Evolutionary conservation across 2,888 invertebrate genomes (phyloP), one percentile per base, ranked within the genome.

Genomic region (Tetheella fluctuosa): DNA sequence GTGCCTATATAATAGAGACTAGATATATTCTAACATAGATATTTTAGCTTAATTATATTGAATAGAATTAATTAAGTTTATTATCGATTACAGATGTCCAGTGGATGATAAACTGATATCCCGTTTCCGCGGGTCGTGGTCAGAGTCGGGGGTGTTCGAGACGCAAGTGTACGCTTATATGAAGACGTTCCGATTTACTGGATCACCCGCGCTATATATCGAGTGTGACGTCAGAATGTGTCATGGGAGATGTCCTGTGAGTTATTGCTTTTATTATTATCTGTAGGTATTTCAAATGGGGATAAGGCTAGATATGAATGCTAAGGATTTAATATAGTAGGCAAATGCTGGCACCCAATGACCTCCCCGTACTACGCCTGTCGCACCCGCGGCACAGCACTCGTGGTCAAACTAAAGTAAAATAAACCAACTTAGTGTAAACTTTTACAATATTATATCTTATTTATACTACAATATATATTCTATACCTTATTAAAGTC

Each of bases 171-270:
- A 96, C 85, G 98, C 98, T 10, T 98, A 98, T 81, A 97, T 98
- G 97, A 98, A 98, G 90, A 98, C 98, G 2, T 97, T 97, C 89
- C 94, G 98, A 63, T 98, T 98, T 87, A 98, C 98, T 0, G 98
- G 98, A 25, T 98, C 98, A 0, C 98, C 98, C 0, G 98, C 98
- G 7, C 94, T 98, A 5, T 98, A 98, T 84, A 97, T 98, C 64
- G 98, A 98, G 90, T 98, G 98, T 79, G 98, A 98, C 86, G 98
- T 98, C 37, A 94, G 98, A 72, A 98, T 98, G 98, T 98, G 98
- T 85, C 98, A 98, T 85, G 98, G 98, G 64, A 94, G 97, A 74
- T 98, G 98, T 93, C 98, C 98, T 76, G 98, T 98, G 88, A 95
- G 95, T 91, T 62, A 28, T 15, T 54, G 23, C n/a, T 39, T 23